Evolutionary conservation across 2,888 invertebrate genomes (phyloP).

Genomic region (Pseudoips prasinana): DNA sequence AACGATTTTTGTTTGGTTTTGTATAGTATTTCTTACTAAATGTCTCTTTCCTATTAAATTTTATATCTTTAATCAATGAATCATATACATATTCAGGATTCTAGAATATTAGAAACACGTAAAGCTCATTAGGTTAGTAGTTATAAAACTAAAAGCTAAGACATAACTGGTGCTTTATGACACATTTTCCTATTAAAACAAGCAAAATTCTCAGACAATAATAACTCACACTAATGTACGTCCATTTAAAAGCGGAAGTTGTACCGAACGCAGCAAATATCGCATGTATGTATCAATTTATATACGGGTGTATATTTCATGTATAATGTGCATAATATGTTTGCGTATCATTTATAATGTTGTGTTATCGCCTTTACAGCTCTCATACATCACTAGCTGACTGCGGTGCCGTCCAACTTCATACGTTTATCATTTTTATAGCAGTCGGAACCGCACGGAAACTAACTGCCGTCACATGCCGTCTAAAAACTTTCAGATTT

Average conservation of each 20-base stretch:
- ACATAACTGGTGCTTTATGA: no score
- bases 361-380: slow-evolving; percentile 29
- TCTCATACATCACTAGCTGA: slow-evolving; percentile 27
- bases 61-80: no score
- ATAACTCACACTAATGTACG: neutral
- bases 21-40: no score
- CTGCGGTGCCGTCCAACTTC: slow-evolving; percentile 25
- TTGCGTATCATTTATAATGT: slow-evolving; percentile 31
- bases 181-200: no score
- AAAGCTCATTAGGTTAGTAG: no score
- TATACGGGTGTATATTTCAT: slow-evolving; percentile 24
- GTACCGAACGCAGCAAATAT: slow-evolving; percentile 4
- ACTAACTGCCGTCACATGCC: neutral
- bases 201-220: no score
- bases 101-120: no score
- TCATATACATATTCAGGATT: no score
- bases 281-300: slow-evolving; percentile 27
- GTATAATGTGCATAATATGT: slow-evolving; percentile 21
- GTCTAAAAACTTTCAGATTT: slow-evolving; percentile 24
- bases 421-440: slow-evolving; percentile 38
- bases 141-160: no score
- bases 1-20: no score
- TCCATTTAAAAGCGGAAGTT: slow-evolving; percentile 2
- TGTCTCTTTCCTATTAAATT: no score
- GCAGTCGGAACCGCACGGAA: slow-evolving; percentile 19